Conservation (phyloP, 2,113 vertebrate species). For the Apodemus sylvaticus region DNA sequence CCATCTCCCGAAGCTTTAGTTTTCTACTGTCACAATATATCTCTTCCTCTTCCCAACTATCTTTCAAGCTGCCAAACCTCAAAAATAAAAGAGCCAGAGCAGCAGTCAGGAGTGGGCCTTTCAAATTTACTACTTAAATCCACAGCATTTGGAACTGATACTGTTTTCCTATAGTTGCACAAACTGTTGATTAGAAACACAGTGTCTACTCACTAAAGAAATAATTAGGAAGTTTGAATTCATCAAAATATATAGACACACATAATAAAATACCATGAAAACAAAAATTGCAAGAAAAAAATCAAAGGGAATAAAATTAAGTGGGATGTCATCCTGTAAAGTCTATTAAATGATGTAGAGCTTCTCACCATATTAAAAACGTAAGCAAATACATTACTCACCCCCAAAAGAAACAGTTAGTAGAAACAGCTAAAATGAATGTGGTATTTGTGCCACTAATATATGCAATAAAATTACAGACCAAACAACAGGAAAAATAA, state of each 20-base stretch:
- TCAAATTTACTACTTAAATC: background rate
- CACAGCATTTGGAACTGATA: slow-evolving; percentile 4
- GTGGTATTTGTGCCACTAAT: slow-evolving; percentile 69
- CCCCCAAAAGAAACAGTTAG: slow-evolving; percentile 53
- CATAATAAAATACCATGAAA: slow-evolving; percentile 38
- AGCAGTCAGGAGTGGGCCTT: background rate
- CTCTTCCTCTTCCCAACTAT: background rate
- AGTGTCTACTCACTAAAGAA: slow-evolving; percentile 25
- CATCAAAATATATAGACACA: slow-evolving; percentile 4
- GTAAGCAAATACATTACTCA: slow-evolving; percentile 70
- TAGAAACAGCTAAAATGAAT: slow-evolving; percentile 71
- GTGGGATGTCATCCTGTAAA: slow-evolving; percentile 36
- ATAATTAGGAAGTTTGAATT: slow-evolving; percentile 46
- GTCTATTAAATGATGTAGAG: slow-evolving; percentile 52
- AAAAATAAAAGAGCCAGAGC: background rate
- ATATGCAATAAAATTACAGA: slow-evolving; percentile 70
- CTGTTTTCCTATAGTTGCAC: slow-evolving; percentile 32
- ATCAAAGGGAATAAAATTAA: slow-evolving; percentile 64
- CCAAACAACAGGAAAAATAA: slow-evolving; percentile 71
- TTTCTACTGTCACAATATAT: background rate
- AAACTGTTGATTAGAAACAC: background rate
- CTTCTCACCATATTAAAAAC: slow-evolving; percentile 55
- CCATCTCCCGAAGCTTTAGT: background rate
- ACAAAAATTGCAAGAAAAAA: slow-evolving; percentile 21
- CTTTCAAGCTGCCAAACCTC: background rate